A percentile compares a stretch with the other conserved stretches of the same genome.
Conservation (phyloP, 2,113 vertebrate species). For the Saccopteryx bilineata region DNA sequence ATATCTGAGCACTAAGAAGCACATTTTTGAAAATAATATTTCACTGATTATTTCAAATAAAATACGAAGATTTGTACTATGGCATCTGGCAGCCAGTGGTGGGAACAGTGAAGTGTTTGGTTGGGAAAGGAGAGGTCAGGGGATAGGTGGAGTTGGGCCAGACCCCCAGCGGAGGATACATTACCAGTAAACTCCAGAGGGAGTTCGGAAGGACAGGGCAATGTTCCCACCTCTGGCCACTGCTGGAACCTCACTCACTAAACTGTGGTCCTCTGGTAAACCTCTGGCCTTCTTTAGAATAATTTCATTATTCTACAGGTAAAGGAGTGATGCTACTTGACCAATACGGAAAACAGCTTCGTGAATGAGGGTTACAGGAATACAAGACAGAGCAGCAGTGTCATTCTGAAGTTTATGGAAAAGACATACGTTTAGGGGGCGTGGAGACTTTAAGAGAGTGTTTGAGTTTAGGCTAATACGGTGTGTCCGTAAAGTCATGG, state of each 20-base stretch:
- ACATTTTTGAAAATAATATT: not conserved
- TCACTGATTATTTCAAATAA: not conserved
- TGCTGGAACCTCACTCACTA: no score
- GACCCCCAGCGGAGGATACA: not conserved
- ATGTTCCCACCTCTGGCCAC: not conserved
- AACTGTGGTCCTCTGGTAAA: not conserved
- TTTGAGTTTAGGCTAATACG: not conserved
- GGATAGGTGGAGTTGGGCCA: rapidly evolving
- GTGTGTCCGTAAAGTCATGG: no score
- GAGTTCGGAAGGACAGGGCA: rapidly evolving
- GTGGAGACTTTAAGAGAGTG: not conserved
- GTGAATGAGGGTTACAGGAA: not conserved
- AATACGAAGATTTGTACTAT: not conserved
- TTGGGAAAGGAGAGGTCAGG: not conserved
- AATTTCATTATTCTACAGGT: not conserved
- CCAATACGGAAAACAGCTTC: not conserved
- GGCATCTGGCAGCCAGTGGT: not conserved
- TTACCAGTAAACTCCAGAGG: no score
- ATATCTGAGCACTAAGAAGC: not conserved
- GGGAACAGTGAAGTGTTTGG: not conserved
- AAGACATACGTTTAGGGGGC: rapidly evolving
- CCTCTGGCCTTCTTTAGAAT: not conserved
- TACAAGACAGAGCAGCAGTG: not conserved
- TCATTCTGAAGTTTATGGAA: not conserved
- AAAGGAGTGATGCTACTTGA: not conserved